These are phyloP conservation scores for Thymelicus sylvestris DNA, from an alignment of 2,888 invertebrate species.

Conservation along the genomic window DNA sequence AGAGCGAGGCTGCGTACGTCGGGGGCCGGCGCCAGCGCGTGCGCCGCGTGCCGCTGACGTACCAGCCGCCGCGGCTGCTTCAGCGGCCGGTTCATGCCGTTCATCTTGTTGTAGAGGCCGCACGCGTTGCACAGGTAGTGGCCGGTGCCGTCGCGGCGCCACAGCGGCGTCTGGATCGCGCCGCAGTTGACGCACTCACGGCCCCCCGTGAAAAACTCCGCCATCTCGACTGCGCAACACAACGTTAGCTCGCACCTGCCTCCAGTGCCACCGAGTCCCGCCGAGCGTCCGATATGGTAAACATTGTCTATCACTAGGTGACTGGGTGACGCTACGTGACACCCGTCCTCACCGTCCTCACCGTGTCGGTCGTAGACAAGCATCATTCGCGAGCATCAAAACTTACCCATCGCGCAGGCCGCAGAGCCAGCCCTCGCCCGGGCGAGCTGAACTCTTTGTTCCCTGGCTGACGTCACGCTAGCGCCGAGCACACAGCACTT, in stretches of 20 bases:
- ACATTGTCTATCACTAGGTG: no score
- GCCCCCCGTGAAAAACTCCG: conserved; percentile 94
- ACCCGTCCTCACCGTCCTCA: no score
- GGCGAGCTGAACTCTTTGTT: not conserved
- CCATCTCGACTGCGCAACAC: conserved; percentile 85
- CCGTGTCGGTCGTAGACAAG: not conserved
- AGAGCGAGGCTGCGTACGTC: conserved; percentile 54
- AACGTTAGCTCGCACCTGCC: conserved; percentile 46
- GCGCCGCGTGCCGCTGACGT: conserved; percentile 69
- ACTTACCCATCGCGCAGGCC: not conserved
- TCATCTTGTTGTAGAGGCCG: conserved; percentile 93
- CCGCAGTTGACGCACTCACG: conserved; percentile 98
- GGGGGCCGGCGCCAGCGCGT: conserved; percentile 68
- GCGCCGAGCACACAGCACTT: not conserved
- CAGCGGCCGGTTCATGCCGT: conserved; percentile 90
- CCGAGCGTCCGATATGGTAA: conserved; percentile 41
- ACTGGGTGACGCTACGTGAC: no score
- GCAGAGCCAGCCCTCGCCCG: not conserved
- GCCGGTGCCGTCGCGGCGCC: conserved; percentile 99
- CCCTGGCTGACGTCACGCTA: conserved; percentile 1
- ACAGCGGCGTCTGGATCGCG: conserved; percentile 95
- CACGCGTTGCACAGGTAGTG: conserved; percentile 99
- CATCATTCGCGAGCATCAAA: not conserved
- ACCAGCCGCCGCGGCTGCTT: conserved; percentile 86
- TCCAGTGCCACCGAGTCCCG: conserved; percentile 50